Percentiles rank a stretch among this genome's conserved stretches.
These are phyloP conservation scores for Spea hammondii DNA, from an alignment of 2,797 vertebrate genomes.

Conservation along the genomic window DNA sequence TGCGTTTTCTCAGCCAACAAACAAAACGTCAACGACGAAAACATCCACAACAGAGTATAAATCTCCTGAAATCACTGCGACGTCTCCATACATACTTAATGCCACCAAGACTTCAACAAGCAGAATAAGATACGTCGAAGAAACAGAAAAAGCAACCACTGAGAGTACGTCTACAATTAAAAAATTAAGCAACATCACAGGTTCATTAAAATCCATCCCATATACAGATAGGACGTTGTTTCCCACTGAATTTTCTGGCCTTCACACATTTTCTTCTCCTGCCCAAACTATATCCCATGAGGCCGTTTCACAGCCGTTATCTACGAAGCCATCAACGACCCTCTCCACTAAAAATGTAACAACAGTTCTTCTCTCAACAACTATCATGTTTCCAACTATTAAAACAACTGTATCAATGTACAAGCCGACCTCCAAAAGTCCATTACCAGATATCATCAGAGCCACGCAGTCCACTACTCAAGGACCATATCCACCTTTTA, in stretches of 20 bases:
- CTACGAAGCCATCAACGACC: slow-evolving; percentile 44
- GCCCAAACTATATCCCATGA: slow-evolving; percentile 51
- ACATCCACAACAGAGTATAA: slow-evolving; percentile 51
- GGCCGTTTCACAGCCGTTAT: slow-evolving; percentile 7
- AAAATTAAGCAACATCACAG: slow-evolving; percentile 39
- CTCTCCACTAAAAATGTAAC: slow-evolving; percentile 54
- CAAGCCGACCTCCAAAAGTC: slow-evolving; percentile 41
- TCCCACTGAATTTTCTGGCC: slow-evolving; percentile 8
- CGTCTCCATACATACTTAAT: slow-evolving; percentile 57
- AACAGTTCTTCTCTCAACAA: slow-evolving; percentile 56
- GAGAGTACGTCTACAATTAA: slow-evolving; percentile 52
- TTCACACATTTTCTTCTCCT: slow-evolving; percentile 22
- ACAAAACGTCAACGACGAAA: slow-evolving; percentile 47
- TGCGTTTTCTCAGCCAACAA: slow-evolving; percentile 52
- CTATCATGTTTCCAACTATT: slow-evolving; percentile 56
- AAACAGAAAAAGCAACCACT: slow-evolving; percentile 19
- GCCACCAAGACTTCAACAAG: slow-evolving; percentile 54
- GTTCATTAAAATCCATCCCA: slow-evolving; percentile 40
- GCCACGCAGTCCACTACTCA: slow-evolving; percentile 45
- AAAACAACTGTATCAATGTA: slow-evolving; percentile 53
- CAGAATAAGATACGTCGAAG: slow-evolving; percentile 28
- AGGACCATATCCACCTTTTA: slow-evolving; percentile 7
- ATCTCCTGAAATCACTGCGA: slow-evolving; percentile 54
- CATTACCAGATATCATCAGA: slow-evolving; percentile 50
- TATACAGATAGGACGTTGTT: slow-evolving; percentile 14